A percentile compares a stretch with the other conserved stretches of the same genome.
These are phyloP conservation scores for Meghimatium bilineatum DNA, from an alignment of 2,888 invertebrate genomes.

Conservation along the genomic window DNA sequence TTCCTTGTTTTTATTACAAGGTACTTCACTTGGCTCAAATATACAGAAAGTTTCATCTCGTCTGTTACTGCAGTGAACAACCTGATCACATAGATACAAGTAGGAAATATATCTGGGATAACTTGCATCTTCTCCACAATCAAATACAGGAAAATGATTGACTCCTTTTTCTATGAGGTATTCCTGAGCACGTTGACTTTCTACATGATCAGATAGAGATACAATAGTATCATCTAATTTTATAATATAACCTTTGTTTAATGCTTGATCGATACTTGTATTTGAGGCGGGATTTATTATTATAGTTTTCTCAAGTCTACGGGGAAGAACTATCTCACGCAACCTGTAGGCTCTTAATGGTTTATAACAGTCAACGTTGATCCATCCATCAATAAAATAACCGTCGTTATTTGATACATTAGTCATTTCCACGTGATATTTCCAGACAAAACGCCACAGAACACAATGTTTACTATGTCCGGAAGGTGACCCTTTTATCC, in stretches of 20 bases:
- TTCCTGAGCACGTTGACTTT: no score
- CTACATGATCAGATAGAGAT: background rate
- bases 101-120: conserved; percentile 10
- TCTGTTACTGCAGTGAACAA: conserved; percentile 10
- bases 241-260: background rate
- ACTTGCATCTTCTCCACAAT: background rate
- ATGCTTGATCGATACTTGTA: background rate
- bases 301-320: no score
- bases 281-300: no score
- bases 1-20: no score
- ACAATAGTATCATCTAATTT: background rate
- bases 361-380: background rate
- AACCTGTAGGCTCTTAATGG: background rate
- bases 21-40: background rate
- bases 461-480: background rate
- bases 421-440: background rate
- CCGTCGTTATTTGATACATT: background rate
- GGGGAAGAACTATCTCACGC: background rate
- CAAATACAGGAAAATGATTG: conserved; percentile 8
- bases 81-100: background rate
- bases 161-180: no score
- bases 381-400: background rate
- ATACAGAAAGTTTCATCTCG: conserved; percentile 3
- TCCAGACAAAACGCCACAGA: background rate
- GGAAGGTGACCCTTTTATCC: background rate